Base-by-base conservation (phyloP, 2,888 invertebrate species). In the Noctua comes region DNA sequence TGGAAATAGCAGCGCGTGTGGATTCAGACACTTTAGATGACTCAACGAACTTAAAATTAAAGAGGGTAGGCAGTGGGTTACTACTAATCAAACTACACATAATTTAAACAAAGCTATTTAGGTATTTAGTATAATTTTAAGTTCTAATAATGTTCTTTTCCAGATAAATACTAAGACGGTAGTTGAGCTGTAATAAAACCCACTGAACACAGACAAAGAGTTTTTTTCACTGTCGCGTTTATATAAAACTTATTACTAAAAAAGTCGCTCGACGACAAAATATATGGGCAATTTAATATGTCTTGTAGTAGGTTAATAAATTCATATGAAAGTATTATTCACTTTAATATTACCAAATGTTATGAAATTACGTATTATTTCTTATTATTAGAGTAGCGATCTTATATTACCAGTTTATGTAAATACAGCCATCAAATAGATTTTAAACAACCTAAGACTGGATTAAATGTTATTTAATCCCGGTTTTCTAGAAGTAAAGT, bases 361-460 rank as follows among this genome's bases (percentile, higher is more conserved):
- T 54, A 31, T 36, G 3, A 80, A 62, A 18, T 64, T 66, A 48
- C 24, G 36, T 36, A 36, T 36, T 36, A 36, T 31, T 31, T n/a
- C 1, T 16, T 66, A 59, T 13, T 80, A 64, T 31, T 54, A 57
- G n/a, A n/a, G 6, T 1, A 36, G 24, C 24, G 18, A 48, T 75
- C 54, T 13, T 16, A 27, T 13, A 59, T 51, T 43, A 66, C 6
- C 4, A 51, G n/a, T 27, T 13, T 7, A 59, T 76, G n/a, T 69
- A 66, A 81, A 68, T 75, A 65, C 10, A 65, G 16, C 24, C 10
- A 31, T 31, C 18, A 76, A 80, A 65, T 31, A 69, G 24, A 36
- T 46, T 69, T 48, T n/a, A 57, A 65, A n/a, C 31, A 65, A 65
- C n/a, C 11, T 51, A 43, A 57, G n/a, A 13, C 31, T 57, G 16